phyloP scores from a whole-genome alignment of 2,113 vertebrate species.

The Hippocampus mohnikei region DNA sequence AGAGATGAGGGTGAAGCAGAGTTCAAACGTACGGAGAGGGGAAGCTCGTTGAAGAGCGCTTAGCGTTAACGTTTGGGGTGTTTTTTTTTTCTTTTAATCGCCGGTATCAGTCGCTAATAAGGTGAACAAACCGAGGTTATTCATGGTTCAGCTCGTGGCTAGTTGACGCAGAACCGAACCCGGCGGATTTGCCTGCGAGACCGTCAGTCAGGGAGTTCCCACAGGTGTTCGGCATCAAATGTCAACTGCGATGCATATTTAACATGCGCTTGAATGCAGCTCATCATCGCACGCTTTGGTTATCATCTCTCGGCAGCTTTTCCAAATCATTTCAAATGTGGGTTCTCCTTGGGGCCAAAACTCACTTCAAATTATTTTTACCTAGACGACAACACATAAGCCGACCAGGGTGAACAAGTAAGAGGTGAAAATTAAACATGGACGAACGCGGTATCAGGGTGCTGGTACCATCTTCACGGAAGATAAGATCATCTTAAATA shows the following conservation, averaged over 20 bases:
- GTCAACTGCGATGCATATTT: neutral
- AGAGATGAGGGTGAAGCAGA: neutral
- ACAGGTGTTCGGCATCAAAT: too few species aligned
- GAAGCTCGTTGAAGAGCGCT: neutral
- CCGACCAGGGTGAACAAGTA: too few species aligned
- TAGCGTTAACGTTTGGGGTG: neutral
- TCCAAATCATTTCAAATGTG: neutral
- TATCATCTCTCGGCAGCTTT: neutral
- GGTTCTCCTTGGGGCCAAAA: neutral
- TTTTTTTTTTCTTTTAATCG: neutral
- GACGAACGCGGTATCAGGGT: too few species aligned
- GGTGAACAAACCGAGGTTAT: neutral
- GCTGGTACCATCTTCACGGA: too few species aligned
- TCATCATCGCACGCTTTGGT: neutral
- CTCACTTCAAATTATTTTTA: neutral
- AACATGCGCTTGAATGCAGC: neutral
- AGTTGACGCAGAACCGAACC: neutral
- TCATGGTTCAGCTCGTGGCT: neutral
- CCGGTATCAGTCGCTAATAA: neutral
- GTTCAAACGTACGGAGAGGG: neutral
- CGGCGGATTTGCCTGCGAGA: neutral
- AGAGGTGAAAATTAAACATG: too few species aligned
- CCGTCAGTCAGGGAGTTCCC: too few species aligned
- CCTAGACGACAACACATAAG: neutral
- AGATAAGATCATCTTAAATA: too few species aligned